Conservation (phyloP, 2,888 invertebrate species). For the Parnassius smintheus region DNA sequence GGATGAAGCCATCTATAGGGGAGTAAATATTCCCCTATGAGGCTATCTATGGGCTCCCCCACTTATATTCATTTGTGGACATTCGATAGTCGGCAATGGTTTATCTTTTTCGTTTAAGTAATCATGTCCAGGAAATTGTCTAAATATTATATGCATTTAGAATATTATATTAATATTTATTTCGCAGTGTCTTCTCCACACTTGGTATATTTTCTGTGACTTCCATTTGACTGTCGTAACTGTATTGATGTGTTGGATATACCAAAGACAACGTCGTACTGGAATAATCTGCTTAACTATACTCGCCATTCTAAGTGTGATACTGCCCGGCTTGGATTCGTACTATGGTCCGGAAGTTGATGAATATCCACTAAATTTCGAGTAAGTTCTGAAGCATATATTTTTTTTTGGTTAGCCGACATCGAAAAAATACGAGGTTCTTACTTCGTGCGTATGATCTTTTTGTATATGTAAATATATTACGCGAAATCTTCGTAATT, state of each 20-base stretch:
- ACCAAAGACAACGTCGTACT: conserved; percentile 1
- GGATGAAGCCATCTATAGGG: too few species aligned
- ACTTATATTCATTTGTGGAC: too few species aligned
- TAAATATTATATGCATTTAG: too few species aligned
- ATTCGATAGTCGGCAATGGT: too few species aligned
- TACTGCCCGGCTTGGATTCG: conserved; percentile 7
- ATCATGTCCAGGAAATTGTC: too few species aligned
- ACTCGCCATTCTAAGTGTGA: conserved; percentile 5
- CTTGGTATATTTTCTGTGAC: conserved; percentile 24
- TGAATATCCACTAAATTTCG: conserved; percentile 4
- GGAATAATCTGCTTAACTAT: conserved; percentile 6
- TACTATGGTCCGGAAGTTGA: not conserved
- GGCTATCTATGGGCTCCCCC: too few species aligned
- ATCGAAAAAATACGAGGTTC: too few species aligned
- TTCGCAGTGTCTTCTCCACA: conserved; percentile 7
- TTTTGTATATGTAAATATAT: too few species aligned
- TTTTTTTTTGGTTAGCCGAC: not conserved
- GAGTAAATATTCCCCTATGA: too few species aligned
- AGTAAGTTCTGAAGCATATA: conserved; percentile 8
- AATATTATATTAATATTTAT: not conserved
- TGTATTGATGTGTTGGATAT: conserved; percentile 10
- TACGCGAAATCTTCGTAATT: too few species aligned
- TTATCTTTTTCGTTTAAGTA: too few species aligned
- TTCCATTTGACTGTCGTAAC: conserved; percentile 16
- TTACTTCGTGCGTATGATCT: too few species aligned